Conservation (phyloP, 2,888 invertebrate genomes). For the Timema cristinae region DNA sequence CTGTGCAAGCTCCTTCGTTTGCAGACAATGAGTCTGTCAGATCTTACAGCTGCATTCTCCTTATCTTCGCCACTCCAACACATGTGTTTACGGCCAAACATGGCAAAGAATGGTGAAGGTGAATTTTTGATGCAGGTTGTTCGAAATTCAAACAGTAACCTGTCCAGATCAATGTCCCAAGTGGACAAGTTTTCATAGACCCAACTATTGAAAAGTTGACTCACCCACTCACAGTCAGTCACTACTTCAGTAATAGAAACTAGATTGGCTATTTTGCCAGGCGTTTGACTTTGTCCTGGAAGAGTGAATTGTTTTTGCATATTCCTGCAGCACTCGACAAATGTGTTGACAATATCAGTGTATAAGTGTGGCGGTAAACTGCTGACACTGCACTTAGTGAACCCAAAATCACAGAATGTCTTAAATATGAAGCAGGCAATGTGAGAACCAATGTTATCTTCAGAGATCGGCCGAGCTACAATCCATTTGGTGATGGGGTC, state of each 20-base stretch:
- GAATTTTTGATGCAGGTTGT: constrained; percentile 22
- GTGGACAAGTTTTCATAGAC: constrained; percentile 27
- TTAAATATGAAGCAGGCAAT: constrained; percentile 35
- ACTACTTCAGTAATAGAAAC: not conserved
- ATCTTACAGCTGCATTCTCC: constrained; percentile 32
- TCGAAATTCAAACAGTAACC: constrained; percentile 33
- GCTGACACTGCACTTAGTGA: constrained; percentile 33
- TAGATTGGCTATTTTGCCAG: constrained; percentile 9
- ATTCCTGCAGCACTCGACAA: not conserved
- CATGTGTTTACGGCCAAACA: constrained; percentile 35
- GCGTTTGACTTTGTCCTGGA: not conserved
- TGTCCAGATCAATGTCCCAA: constrained; percentile 33
- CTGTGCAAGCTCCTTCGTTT: constrained; percentile 33
- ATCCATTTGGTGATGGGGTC: constrained; percentile 37
- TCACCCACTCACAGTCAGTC: constrained; percentile 31
- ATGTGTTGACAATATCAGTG: not conserved
- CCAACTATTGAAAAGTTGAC: constrained; percentile 29
- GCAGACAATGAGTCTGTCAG: constrained; percentile 19
- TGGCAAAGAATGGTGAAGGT: constrained; percentile 34
- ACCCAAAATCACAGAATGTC: constrained; percentile 36
- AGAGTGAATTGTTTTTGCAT: not conserved
- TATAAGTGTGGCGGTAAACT: constrained; percentile 22
- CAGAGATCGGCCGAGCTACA: constrained; percentile 31
- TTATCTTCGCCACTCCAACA: constrained; percentile 24
- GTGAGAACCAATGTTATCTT: constrained; percentile 27